phyloP scores from a whole-genome alignment of 1,140 invertebrate genomes.

The Drosophila nasuta region DNA sequence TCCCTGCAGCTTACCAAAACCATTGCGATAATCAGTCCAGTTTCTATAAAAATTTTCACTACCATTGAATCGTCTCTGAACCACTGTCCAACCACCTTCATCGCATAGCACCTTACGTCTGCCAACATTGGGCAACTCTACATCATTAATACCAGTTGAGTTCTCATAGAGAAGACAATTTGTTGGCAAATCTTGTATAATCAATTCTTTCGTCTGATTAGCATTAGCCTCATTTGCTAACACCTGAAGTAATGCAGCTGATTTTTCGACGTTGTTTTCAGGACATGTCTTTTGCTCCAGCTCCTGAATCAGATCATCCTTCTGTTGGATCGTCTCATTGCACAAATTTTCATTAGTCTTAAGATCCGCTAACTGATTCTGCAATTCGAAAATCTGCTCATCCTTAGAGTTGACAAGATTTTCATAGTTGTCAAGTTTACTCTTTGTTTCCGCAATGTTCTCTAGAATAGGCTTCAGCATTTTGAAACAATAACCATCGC shows the following conservation, averaged over 20 bases:
- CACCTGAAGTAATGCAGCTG: not conserved
- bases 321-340: not conserved
- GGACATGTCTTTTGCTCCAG: not conserved
- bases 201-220: not conserved
- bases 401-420: not conserved
- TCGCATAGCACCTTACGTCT: conserved; percentile 7
- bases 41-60: conserved; percentile 14
- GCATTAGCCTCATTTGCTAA: not conserved
- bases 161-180: conserved; percentile 6
- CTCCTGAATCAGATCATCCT: not conserved
- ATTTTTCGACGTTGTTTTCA: not conserved
- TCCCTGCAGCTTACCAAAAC: conserved; percentile 21
- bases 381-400: not conserved
- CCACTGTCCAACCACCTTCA: conserved; percentile 19
- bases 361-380: not conserved
- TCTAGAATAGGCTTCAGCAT: not conserved
- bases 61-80: conserved; percentile 26
- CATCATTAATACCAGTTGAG: not conserved
- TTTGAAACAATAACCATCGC: not conserved
- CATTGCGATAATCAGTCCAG: conserved; percentile 21
- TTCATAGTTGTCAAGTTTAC: not conserved
- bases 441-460: not conserved
- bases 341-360: not conserved
- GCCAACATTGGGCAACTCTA: not conserved
- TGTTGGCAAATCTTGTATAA: not conserved